Evolutionary conservation across 2,888 invertebrate genomes (phyloP), one percentile per base, ranked within the genome.

Genomic region (Aelia acuminata): DNA sequence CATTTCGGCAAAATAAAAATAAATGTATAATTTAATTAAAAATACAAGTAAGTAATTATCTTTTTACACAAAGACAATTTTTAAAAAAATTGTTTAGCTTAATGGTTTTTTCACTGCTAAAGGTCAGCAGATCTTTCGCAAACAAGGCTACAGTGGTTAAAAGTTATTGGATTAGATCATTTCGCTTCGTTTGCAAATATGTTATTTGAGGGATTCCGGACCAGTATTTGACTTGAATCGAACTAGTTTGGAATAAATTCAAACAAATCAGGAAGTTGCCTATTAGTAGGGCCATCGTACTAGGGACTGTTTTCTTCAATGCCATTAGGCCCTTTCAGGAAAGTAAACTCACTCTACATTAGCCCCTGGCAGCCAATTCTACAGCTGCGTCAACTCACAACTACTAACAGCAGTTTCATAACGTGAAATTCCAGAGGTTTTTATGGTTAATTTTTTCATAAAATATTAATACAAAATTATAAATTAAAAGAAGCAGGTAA

Each of bases 291-390:
- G 3, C 57, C 7, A 7, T 26, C 26, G 57, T n/a, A 13, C 26
- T 57, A 57, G 26, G n/a, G 26, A 57, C 57, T 57, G 57, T 26
- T 57, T 57, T 57, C 57, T 26, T 11, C 57, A 26, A 11, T 57
- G 57, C 57, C 57, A 57, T 57, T 57, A 57, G 26, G 57, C 57
- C 57, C 57, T 57, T 57, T 57, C 26, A 26, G 57, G 57, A 57
- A 57, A 57, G 57, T 57, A 57, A 57, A 57, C 57, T 57, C 26
- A 26, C 26, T 57, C 57, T 10, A 57, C 57, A 57, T 57, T 57
- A 57, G 57, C 26, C 57, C 26, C 13, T 26, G 13, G 11, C 57
- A 3, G 57, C 26, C 26, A 26, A 13, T 26, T 57, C 57, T 13
- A 13, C 57, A 57, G 57, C 26, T 57, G 57, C 57, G 26, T 57